phyloP scores from a whole-genome alignment of 2,113 vertebrate species.

The Herpetotheres cachinnans region DNA sequence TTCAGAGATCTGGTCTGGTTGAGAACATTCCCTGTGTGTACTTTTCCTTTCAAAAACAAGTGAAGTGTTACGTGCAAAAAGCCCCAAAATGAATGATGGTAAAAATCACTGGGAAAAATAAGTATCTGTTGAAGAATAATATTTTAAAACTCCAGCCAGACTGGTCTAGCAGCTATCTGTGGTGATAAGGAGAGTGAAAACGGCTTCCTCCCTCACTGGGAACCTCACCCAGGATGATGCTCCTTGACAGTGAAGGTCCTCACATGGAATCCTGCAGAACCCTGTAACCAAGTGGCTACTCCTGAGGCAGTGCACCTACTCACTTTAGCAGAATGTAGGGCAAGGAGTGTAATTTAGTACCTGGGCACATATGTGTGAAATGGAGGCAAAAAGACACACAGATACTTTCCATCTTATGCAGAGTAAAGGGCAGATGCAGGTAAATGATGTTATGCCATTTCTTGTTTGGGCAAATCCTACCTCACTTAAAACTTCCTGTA shows the following conservation, averaged over 20 bases:
- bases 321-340: neutral
- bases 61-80: neutral
- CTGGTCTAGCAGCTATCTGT: neutral
- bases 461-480: neutral
- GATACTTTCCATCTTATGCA: neutral
- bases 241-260: neutral
- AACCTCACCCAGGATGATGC: neutral
- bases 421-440: neutral
- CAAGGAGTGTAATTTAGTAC: neutral
- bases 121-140: neutral
- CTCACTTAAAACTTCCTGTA: neutral
- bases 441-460: neutral
- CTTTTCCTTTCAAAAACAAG: neutral
- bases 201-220: neutral
- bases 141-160: neutral
- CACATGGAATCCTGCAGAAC: neutral
- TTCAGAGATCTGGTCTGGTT: neutral
- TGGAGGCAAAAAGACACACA: neutral
- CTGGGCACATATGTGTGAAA: neutral
- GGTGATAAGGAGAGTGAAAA: neutral
- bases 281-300: fast-evolving
- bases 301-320: neutral
- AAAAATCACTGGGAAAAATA: neutral
- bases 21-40: neutral
- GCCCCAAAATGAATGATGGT: neutral